Percentiles rank a stretch among this genome's conserved stretches.
Conservation (phyloP, 2,113 vertebrate genomes). For the Synodontis membranacea region DNA sequence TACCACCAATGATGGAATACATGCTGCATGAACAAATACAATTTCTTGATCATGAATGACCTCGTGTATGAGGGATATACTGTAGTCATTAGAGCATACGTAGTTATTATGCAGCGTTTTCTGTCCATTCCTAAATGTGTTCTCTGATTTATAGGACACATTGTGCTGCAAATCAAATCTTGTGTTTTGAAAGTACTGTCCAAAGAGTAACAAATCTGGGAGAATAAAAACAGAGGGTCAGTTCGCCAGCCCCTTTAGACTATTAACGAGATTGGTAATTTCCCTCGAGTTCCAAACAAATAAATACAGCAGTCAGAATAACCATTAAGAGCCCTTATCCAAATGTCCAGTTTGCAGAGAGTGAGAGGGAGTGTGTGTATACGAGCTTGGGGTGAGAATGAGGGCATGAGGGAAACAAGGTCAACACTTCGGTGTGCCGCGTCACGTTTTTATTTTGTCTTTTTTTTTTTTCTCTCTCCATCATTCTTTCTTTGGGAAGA, state of each 20-base stretch:
- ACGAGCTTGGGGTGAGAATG: conserved; percentile 37
- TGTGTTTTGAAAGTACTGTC: conserved; percentile 35
- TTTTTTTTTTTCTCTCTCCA: conserved; percentile 27
- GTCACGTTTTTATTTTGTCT: conserved; percentile 49
- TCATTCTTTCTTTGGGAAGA: conserved; percentile 57
- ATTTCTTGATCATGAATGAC: neutral
- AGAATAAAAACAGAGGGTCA: conserved; percentile 35
- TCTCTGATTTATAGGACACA: conserved; percentile 37
- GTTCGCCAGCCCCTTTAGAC: conserved; percentile 37
- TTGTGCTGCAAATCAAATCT: conserved; percentile 45
- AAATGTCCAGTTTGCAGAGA: conserved; percentile 13
- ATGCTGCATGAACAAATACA: neutral
- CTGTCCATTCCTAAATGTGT: neutral
- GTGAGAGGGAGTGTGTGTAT: conserved; percentile 40
- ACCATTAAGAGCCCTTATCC: conserved; percentile 54
- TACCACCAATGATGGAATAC: neutral
- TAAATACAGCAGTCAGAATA: conserved; percentile 51
- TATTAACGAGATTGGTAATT: conserved; percentile 45
- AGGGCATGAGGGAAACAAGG: conserved; percentile 46
- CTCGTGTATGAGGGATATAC: neutral
- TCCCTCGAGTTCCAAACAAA: conserved; percentile 55
- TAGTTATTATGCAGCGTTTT: conserved; percentile 31
- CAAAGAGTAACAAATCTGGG: conserved; percentile 40
- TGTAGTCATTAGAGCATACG: conserved; percentile 29
- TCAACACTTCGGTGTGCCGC: conserved; percentile 48